Percentiles rank a stretch among this genome's conserved stretches.
Conservation (phyloP, 1,140 invertebrate genomes). For the Drosophila mojavensis region DNA sequence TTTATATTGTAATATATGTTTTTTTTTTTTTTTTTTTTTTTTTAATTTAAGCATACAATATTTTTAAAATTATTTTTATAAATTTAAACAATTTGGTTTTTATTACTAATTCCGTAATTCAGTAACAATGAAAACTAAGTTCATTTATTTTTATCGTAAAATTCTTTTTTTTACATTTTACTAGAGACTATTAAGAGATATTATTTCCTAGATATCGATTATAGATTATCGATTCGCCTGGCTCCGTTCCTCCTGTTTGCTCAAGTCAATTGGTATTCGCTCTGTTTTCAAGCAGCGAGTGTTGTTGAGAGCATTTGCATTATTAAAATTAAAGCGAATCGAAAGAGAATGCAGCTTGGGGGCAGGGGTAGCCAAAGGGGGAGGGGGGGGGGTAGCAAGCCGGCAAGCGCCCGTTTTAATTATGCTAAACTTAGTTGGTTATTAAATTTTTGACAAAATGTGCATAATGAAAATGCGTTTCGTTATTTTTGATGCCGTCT, state of each 20-base stretch:
- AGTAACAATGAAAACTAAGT: too few relatives aligned
- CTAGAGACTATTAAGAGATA: too few relatives aligned
- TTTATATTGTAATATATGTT: too few relatives aligned
- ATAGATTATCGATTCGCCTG: background rate
- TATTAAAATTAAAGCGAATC: slow-evolving; percentile 8
- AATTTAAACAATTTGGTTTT: too few relatives aligned
- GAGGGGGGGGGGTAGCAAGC: background rate
- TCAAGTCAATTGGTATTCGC: background rate
- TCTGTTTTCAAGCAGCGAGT: slow-evolving; percentile 1
- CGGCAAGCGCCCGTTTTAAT: slow-evolving; percentile 16
- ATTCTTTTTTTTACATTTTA: too few relatives aligned
- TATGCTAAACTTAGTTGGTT: slow-evolving; percentile 25
- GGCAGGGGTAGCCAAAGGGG: background rate
- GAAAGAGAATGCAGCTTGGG: background rate
- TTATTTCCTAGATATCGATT: too few relatives aligned
- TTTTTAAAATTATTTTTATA: too few relatives aligned
- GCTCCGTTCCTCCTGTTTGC: background rate
- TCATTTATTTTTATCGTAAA: too few relatives aligned
- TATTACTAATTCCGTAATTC: too few relatives aligned
- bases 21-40: too few relatives aligned
- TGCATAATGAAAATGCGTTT: slow-evolving; percentile 31
- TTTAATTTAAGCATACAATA: too few relatives aligned
- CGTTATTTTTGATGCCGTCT: slow-evolving; percentile 19
- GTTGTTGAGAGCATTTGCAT: slow-evolving; percentile 5
- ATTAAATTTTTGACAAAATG: slow-evolving; percentile 32